Base-by-base conservation (phyloP, 2,113 vertebrate genomes). In the Cyanoramphus novaezelandiae region DNA sequence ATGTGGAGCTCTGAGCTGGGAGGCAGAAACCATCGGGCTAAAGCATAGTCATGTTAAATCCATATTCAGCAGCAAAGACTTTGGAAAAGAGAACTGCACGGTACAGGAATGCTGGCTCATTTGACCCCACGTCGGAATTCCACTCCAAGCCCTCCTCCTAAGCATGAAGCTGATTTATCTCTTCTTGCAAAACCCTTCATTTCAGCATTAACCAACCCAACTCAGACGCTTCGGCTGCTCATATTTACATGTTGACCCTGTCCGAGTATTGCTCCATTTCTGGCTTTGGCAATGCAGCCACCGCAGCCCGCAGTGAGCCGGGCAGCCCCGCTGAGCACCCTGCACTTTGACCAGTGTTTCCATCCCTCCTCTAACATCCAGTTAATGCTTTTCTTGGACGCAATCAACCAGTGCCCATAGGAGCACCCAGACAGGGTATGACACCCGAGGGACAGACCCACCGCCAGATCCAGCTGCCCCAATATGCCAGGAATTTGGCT, bases 101-200 rank as follows among this genome's bases (percentile, higher is more conserved):
- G 52, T 21, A 71, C 2, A 13, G 69, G 35, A 88, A 84, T 78
- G 77, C 35, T 78, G 72, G 21, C 69, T 64, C 27, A 21, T 64
- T 78, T 75, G 72, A 59, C 43, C 44, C 4, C 10, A 3, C 33
- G 7, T 25, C 90, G 68, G 63, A 90, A 86, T 91, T 37, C 28
- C 17, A 37, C 37, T 59, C 37, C 44, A 53, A 81, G 55, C 33
- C 14, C 27, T 83, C 69, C 80, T 84, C 60, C 76, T 68, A 80
- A 92, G 80, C 5, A 7, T 46, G 23, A 71, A 75, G 41, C 24
- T 47, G 77, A 68, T 72, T 93, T 95, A 71, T 92, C 93, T 88
- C 82, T 65, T 92, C 90, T 96, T 96, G 77, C 95, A 95, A 96
- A 93, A 86, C 44, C 50, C 28, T 90, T 41, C 8, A 31, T 72